Evolutionary conservation across 1,140 invertebrate genomes (phyloP), one percentile per base, ranked within the genome.

Genomic region (Wasmannia auropunctata): DNA sequence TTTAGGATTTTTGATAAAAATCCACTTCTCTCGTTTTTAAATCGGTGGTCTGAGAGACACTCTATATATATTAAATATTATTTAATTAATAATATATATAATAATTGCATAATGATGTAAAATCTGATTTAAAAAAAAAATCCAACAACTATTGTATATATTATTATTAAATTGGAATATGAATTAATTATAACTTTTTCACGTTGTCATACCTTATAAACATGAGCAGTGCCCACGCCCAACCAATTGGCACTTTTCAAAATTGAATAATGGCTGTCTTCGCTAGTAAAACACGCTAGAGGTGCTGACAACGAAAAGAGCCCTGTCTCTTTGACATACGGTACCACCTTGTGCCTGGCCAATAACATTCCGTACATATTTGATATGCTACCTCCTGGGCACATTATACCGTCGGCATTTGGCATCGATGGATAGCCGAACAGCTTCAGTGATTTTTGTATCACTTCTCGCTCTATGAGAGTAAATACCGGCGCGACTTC

Each of bases 211-310:
- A 95, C 94, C 91, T 94, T 93, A 49, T 92, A 93, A 16, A 95
- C 87, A 28, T 92, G 97, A 34, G 98, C 96, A 0, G 96, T 97
- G 0, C 98, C 98, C 34, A 98, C 94, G 0, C 98, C 98, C 10
- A 98, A 93, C 96, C 98, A 97, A 90, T 98, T 96, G 2, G 97
- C 96, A 3, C 96, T 96, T 94, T 98, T 98, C 87, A 96, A 96
- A 19, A 99, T 96, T 0, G 98, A 99, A 93, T 99, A 99, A 94
- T 99, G 98, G 80, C 97, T 97, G 95, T 98, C 97, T 92, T 97
- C 96, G n/a, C 97, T 98, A 31, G 97, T 97, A 85, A 97, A 98
- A 7, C 96, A 93, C 0, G 96, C 96, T 70, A 98, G 90, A 5
- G 96, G 96, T 2, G 96, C 96, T 34, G 37, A 0, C 1, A 96